These are phyloP conservation scores for Zosterops hypoxanthus DNA, from an alignment of 2,113 vertebrate species.

Conservation along the genomic window DNA sequence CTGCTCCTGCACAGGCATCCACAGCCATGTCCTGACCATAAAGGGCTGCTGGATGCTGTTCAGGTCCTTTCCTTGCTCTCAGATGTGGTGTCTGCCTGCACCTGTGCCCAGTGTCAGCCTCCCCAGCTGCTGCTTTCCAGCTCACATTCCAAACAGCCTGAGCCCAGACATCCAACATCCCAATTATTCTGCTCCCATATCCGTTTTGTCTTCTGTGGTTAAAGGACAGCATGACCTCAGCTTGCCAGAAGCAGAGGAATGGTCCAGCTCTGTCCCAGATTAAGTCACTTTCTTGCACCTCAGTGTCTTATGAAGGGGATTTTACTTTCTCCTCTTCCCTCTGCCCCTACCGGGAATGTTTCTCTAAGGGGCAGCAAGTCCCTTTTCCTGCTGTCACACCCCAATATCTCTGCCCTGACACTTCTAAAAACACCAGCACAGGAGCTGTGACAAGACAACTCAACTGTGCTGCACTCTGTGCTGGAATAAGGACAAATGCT, in stretches of 20 bases:
- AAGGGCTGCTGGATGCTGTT: not conserved
- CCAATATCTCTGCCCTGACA: not conserved
- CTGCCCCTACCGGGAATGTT: not conserved
- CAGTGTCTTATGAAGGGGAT: not conserved
- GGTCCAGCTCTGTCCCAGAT: not conserved
- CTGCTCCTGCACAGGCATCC: not conserved
- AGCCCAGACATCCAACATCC: not conserved
- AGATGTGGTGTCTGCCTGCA: not conserved
- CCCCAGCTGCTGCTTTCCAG: not conserved
- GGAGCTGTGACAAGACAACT: not conserved
- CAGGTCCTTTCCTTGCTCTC: accelerated
- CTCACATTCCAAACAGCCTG: not conserved
- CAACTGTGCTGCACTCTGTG: not conserved
- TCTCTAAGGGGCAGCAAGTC: not conserved
- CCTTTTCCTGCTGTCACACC: not conserved
- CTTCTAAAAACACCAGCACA: not conserved
- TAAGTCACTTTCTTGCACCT: not conserved
- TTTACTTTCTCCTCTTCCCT: not conserved
- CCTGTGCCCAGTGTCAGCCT: not conserved
- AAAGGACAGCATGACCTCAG: not conserved
- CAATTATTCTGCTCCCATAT: not conserved
- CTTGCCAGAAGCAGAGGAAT: not conserved
- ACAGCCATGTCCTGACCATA: not conserved
- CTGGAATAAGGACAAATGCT: not conserved
- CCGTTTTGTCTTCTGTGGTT: not conserved